phyloP scores from a whole-genome alignment of 92 coral and sea anemone genomes.

The Galaxea fascicularis region DNA sequence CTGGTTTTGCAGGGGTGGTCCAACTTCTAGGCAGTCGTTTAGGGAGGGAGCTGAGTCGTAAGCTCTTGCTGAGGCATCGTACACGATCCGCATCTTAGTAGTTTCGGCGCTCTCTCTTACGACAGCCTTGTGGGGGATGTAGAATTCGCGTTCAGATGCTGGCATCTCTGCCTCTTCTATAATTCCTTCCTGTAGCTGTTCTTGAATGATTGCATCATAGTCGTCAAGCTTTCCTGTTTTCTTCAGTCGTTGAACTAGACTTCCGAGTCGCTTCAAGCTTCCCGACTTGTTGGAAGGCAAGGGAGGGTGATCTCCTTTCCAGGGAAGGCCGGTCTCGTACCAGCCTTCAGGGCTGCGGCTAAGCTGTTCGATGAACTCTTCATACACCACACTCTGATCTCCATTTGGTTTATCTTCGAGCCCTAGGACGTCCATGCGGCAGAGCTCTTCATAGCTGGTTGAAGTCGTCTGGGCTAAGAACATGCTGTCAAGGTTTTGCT shows the following conservation, averaged over 20 bases:
- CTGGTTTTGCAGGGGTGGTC: slow-evolving; percentile 72
- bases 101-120: slow-evolving; percentile 67
- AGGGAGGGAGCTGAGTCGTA: slow-evolving; percentile 57
- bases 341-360: slow-evolving; percentile 68
- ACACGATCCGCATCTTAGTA: slow-evolving; percentile 65
- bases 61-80: slow-evolving; percentile 71
- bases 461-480: slow-evolving; percentile 60
- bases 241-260: slow-evolving; percentile 54
- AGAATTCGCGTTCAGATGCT: slow-evolving; percentile 63
- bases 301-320: slow-evolving; percentile 69
- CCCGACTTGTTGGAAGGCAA: slow-evolving; percentile 58
- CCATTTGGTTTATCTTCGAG: slow-evolving; percentile 63
- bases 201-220: slow-evolving; percentile 61
- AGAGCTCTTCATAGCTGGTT: slow-evolving; percentile 64
- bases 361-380: slow-evolving; percentile 74
- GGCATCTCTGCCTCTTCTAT: slow-evolving; percentile 71
- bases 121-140: slow-evolving; percentile 75
- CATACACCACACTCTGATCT: slow-evolving; percentile 66
- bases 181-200: slow-evolving; percentile 57
- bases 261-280: slow-evolving; percentile 53
- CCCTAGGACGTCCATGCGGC: slow-evolving; percentile 65
- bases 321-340: slow-evolving; percentile 70
- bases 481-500: slow-evolving; percentile 62
- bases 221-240: slow-evolving; percentile 53
- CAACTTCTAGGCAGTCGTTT: slow-evolving; percentile 63